Percentiles rank a stretch among this genome's conserved stretches.
These are phyloP conservation scores for Xiphophorus couchianus DNA, from an alignment of 2,113 vertebrate species.

Conservation along the genomic window DNA sequence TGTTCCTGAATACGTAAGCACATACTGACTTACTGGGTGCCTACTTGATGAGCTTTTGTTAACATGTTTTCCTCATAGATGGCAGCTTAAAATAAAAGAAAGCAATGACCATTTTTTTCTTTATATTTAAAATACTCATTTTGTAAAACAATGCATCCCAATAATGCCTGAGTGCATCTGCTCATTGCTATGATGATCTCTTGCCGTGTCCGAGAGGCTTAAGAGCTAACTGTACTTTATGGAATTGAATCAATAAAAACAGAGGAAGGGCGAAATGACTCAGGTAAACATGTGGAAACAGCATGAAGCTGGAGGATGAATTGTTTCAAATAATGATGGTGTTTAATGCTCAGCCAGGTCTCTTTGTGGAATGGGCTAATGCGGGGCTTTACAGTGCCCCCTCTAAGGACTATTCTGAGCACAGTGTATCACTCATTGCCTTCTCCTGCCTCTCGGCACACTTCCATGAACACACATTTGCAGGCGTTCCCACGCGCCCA, in stretches of 20 bases:
- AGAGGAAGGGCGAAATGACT: slow-evolving; percentile 17
- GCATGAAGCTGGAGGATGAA: slow-evolving; percentile 24
- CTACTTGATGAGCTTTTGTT: slow-evolving; percentile 40
- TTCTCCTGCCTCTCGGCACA: slow-evolving; percentile 22
- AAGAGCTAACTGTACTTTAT: slow-evolving; percentile 53
- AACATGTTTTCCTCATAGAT: slow-evolving; percentile 19
- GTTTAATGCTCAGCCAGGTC: slow-evolving; percentile 60
- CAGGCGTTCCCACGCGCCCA: slow-evolving; percentile 14
- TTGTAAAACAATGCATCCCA: slow-evolving; percentile 43
- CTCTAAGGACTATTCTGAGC: slow-evolving; percentile 50
- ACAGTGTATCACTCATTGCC: slow-evolving; percentile 32
- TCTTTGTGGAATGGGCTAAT: slow-evolving; percentile 36
- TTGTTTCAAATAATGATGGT: slow-evolving; percentile 61
- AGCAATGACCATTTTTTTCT: slow-evolving; percentile 13
- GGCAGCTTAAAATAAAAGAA: slow-evolving; percentile 24
- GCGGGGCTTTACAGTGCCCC: slow-evolving; percentile 34
- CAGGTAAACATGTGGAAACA: slow-evolving; percentile 13
- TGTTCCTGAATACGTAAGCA: neutral
- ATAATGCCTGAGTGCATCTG: slow-evolving; percentile 41
- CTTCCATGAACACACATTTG: slow-evolving; percentile 21
- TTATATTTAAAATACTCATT: neutral
- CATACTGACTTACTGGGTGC: neutral
- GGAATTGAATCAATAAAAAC: slow-evolving; percentile 48
- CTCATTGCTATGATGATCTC: slow-evolving; percentile 46
- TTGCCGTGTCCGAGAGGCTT: slow-evolving; percentile 57